A percentile compares a stretch with the other conserved stretches of the same genome.
These are phyloP conservation scores for Malaclemys terrapin DNA, from an alignment of 2,113 vertebrate genomes.

Conservation along the genomic window DNA sequence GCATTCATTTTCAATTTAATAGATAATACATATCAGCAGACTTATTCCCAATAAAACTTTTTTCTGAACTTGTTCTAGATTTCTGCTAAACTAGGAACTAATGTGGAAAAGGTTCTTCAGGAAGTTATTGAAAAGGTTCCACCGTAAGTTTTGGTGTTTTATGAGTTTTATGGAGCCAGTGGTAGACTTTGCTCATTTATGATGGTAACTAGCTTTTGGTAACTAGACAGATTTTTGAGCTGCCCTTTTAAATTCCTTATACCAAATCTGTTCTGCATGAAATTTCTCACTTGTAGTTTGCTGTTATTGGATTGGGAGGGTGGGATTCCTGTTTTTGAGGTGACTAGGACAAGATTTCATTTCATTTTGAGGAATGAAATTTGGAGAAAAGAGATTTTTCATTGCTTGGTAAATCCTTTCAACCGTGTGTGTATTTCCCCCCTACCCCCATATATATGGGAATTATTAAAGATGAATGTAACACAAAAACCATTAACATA, in stretches of 20 bases:
- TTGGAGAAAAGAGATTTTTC: background rate
- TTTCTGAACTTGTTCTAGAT: constrained; percentile 81
- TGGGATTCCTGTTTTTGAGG: background rate
- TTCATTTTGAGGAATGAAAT: background rate
- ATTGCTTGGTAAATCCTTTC: background rate
- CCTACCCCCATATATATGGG: background rate
- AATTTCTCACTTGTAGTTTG: background rate
- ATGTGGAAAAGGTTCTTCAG: constrained; percentile 90
- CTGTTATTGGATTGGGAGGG: background rate
- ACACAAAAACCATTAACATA: background rate
- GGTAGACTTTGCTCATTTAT: background rate
- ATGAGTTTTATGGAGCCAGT: background rate
- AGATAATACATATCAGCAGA: background rate
- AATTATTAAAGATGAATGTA: background rate
- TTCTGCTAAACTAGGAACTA: constrained; percentile 96
- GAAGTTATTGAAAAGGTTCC: constrained; percentile 92
- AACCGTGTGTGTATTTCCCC: background rate
- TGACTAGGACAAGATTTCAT: background rate
- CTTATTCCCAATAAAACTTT: background rate
- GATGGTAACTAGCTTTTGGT: background rate
- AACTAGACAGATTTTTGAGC: background rate
- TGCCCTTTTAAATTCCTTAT: background rate
- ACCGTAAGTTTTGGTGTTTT: constrained; percentile 84
- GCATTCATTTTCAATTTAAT: background rate
- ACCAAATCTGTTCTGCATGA: background rate